Base-by-base conservation (phyloP, 2,888 invertebrate genomes). In the Urechis unicinctus region DNA sequence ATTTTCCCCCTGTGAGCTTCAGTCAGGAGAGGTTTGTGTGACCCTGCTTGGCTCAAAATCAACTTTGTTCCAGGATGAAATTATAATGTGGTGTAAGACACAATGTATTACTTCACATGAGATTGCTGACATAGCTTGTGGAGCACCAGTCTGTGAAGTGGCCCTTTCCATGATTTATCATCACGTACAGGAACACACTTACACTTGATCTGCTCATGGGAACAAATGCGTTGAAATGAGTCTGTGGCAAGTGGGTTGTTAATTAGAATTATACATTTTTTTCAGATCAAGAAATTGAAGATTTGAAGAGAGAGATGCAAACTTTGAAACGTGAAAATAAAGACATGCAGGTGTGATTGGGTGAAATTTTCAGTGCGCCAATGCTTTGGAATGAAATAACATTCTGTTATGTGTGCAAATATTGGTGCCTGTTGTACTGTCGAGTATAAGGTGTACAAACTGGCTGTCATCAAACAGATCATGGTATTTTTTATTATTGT, bases 271-370 rank as follows among this genome's bases (percentile, higher is more conserved):
- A 36, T 44, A 44, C 30, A 31, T 51, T 21, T 45, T 36, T 64
- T 66, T 47, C 63, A 74, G 75, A 74, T 51, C 69, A 71, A 63
- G 69, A 71, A 48, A 57, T 63, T 42, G 64, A 66, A 43, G 57
- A 60, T 41, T 45, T 73, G 56, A 61, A 61, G 41, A 56, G 60
- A 36, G 68, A 72, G 56, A 54, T 66, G 6, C 67, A 72, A 53
- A 67, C 68, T 30, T 51, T 73, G 45, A 66, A 71, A 52, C 69
- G 70, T 55, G 72, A 76, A 60, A 64, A 68, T 30, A 64, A 66
- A 54, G 71, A 74, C 13, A 46, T 74, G 13, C 68, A 74, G 67
- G 71, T 70, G 55, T 48, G 9, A 36, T 13, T 36, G 17, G 17
- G 17, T 13, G 36, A 36, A 36, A 36, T 17, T 36, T 36, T 9